Evolutionary conservation across 2,797 vertebrate genomes (phyloP).

Genomic region (Clarias platycephalus): DNA sequence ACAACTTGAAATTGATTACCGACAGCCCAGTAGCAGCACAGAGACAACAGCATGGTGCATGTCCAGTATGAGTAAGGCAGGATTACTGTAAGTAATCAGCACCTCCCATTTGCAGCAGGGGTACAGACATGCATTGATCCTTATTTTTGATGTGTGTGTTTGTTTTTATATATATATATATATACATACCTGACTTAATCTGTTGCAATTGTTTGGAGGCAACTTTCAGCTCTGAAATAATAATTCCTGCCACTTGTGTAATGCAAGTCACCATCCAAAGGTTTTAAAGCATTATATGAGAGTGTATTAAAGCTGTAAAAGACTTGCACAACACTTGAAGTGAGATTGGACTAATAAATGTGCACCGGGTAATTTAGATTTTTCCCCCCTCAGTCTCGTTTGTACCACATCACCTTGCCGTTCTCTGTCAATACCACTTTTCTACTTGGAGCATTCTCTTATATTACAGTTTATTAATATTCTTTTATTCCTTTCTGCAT

Average conservation of each 20-base stretch:
- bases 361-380: background rate
- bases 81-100: background rate
- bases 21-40: background rate
- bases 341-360: background rate
- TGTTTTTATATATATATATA: background rate
- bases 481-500: background rate
- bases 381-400: background rate
- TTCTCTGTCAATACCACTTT: background rate
- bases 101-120: background rate
- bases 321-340: background rate
- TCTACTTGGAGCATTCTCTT: no score
- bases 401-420: background rate
- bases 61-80: background rate
- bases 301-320: background rate
- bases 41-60: background rate
- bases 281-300: background rate
- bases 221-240: background rate
- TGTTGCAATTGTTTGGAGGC: background rate
- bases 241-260: slow-evolving; percentile 10
- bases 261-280: background rate
- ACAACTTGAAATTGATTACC: background rate
- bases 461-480: slow-evolving; percentile 2
- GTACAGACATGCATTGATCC: background rate
- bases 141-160: background rate
- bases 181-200: background rate